Base-by-base conservation (phyloP, 2,888 invertebrate species). In the Amblyjoppa proteus region DNA sequence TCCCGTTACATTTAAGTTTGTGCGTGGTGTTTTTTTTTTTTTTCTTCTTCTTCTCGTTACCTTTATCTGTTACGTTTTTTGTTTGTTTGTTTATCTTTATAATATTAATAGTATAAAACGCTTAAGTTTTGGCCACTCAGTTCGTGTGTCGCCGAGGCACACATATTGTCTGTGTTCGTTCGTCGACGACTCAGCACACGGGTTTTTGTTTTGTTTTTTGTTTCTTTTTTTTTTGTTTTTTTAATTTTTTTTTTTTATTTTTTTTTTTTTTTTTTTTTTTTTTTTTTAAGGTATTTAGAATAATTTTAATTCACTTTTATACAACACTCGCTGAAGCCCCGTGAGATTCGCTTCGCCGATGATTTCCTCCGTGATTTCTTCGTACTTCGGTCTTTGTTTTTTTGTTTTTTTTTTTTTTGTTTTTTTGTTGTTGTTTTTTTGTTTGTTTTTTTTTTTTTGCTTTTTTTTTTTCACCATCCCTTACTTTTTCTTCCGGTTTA, bases 121-220 rank as follows among this genome's bases (percentile, higher is more conserved):
- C 91, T 94, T 93, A 93, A 90, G 91, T 93, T 93, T 94, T 93
- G 93, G 93, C 93, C 93, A 94, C 93, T 93, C 91, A 92, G 93
- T 93, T 93, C 92, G 89, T 91, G 87, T 91, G 91, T 81, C 92
- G 92, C 89, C 91, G 92, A 90, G 91, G 20, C 92, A 92, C 92
- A 91, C 89, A 20, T 90, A 92, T 90, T 92, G 93, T 94, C 92
- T 91, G 92, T 93, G 92, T 92, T 91, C 11, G 5, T 87, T 90
- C 20, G 20, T 91, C 93, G 93, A 91, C 87, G 85, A 88, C 88
- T 75, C 41, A 41, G 41, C 41, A 11, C 41, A 41, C 41, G 41
- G 41, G 28, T 51, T 51, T 28, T 51, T 66, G 81, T 75, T 38
- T 68, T 53, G 20, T 79, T 71, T 51, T 64, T 69, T 82, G 53